Evolutionary conservation across 1,140 invertebrate species (phyloP), one percentile per base, ranked within the genome.

Genomic region (Luehdorfia chinensis): DNA sequence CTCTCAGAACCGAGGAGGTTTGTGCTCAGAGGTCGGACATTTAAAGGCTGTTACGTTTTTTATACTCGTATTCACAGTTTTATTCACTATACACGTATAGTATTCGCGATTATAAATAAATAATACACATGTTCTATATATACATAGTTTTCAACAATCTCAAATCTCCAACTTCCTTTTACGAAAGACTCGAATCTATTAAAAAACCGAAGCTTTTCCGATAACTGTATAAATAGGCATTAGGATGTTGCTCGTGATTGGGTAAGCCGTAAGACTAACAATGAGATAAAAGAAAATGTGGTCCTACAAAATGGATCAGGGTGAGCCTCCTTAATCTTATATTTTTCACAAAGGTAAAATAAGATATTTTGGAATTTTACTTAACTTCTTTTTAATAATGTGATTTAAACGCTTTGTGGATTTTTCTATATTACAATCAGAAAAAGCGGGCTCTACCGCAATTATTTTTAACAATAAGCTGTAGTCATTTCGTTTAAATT

Each of bases 311-410:
- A 41, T 23, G 23, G 37, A 41, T 41, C 37, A 41, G 21, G 27
- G 37, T 12, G 15, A 15, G 37, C 37, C 37, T 41, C 27, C 37
- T 41, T 41, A 41, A 41, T 41, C 37, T 41, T 41, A 41, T 41
- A 41, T 41, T 41, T 41, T 41, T 15, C 14, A 41, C 37, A 28
- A 41, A 41, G 37, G 37, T 41, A 28, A 27, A 31, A 28, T 15
- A 23, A 41, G 21, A 39, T 27, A 41, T 15, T 41, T 28, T 41
- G 12, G 23, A 41, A 41, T 41, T 41, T 28, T 41, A 41, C 23
- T 41, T 41, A 41, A 41, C 37, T 31, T 41, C 23, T 41, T 41
- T 41, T 27, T 41, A 41, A 41, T 41, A 12, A 15, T 28, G 13
- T 41, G 23, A 41, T 41, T 27, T 25, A 39, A 41, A 21, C n/a